Conservation (phyloP, 2,888 invertebrate species). For the Lasioglossum morio region DNA sequence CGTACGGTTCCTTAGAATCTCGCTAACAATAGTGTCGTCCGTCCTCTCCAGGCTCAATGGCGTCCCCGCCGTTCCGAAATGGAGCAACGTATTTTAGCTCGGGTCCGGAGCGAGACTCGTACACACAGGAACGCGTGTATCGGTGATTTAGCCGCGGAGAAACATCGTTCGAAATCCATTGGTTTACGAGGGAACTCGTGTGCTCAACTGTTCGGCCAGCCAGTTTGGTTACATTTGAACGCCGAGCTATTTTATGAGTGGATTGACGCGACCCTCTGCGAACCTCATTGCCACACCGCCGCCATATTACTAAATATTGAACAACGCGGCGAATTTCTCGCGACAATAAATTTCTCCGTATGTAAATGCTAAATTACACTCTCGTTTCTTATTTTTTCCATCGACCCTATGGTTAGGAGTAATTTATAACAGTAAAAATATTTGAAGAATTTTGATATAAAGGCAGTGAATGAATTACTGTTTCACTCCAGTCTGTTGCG, state of each 20-base stretch:
- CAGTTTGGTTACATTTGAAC: constrained; percentile 11
- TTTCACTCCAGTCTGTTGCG: too few species aligned
- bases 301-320: not conserved
- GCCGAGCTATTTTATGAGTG: constrained; percentile 6
- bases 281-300: not conserved
- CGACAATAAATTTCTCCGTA: not conserved
- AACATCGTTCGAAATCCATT: constrained; percentile 25
- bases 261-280: constrained; percentile 15
- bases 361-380: not conserved
- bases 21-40: constrained; percentile 69
- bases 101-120: constrained; percentile 32
- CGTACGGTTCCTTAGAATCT: constrained; percentile 63
- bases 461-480: too few species aligned
- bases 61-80: constrained; percentile 55
- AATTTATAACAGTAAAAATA: too few species aligned
- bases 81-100: constrained; percentile 67
- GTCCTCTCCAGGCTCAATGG: constrained; percentile 47
- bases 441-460: too few species aligned
- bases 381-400: not conserved
- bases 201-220: not conserved
- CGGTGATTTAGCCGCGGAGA: constrained; percentile 28
- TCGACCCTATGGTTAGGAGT: not conserved
- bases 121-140: constrained; percentile 5
- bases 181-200: constrained; percentile 18
- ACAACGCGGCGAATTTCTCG: not conserved